Base-by-base conservation (phyloP, 2,888 invertebrate genomes). In the Cerastis leucographa region DNA sequence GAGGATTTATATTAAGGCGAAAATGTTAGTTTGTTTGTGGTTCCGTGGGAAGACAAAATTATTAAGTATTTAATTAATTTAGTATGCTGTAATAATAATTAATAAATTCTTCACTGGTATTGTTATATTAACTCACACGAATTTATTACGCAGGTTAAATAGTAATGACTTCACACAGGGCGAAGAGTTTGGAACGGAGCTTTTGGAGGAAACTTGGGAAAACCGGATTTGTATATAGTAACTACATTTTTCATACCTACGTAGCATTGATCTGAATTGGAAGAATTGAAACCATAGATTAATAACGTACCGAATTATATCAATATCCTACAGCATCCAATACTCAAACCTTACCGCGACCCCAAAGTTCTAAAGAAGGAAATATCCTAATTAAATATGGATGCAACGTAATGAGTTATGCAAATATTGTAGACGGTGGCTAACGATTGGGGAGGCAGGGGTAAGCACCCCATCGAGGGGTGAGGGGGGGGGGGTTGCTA, bases 381-480 rank as follows among this genome's bases (percentile, higher is more conserved):
- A 95, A 94, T 95, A 92, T 94, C 91, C 94, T 95, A 96, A 96
- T 96, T 96, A 96, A 96, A 96, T 96, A 96, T 96, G 94, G 92
- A 96, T 96, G 95, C 95, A 94, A 90, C 92, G 91, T 95, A 96
- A 96, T 96, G 95, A 96, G 95, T 94, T 95, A 96, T 95, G 94
- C 94, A 95, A 96, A 96, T 96, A 94, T 94, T 92, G 93, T 92
- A 94, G 94, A 94, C 93, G 94, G 89, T 91, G 90, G 93, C 93
- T 93, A 94, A 94, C 94, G 94, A 95, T 91, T 90, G 89, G 82
- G 89, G 87, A 88, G 87, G 70, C 54, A 65, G 78, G 74, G 66
- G 76, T 19, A 67, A 69, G 76, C 67, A 71, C 44, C 64, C 68
- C 74, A 67, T 54, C 65, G 67, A 70, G 86, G 84, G 83, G 46